A percentile compares a stretch with the other conserved stretches of the same genome.
These are phyloP conservation scores for Labeo catla DNA, from an alignment of 2,113 vertebrate species.

Conservation along the genomic window DNA sequence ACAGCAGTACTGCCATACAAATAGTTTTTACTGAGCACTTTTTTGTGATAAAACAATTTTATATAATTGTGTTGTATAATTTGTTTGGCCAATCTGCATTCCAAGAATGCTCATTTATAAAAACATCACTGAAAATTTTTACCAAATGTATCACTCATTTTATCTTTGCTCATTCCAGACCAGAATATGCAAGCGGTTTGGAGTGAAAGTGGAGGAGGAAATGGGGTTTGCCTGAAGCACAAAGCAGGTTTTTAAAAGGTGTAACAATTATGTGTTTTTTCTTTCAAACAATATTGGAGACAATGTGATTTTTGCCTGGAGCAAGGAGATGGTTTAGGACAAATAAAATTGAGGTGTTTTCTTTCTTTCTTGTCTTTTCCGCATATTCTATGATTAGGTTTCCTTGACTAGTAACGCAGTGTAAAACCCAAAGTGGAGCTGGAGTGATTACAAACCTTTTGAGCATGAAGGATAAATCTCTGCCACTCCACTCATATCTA, in stretches of 20 bases:
- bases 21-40: not conserved
- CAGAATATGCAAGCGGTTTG: not conserved
- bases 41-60: not conserved
- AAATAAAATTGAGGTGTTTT: not conserved
- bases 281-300: not conserved
- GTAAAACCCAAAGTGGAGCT: not conserved
- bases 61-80: not conserved
- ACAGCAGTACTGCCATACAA: not conserved
- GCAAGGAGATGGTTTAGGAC: not conserved
- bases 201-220: not conserved
- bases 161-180: not conserved
- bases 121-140: not conserved
- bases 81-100: not conserved
- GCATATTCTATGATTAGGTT: not conserved
- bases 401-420: not conserved
- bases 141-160: not conserved
- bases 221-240: not conserved
- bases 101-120: not conserved
- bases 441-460: not conserved
- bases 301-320: not conserved
- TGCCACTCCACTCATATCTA: not conserved
- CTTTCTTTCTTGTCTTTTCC: not conserved
- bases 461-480: not conserved
- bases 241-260: not conserved
- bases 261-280: not conserved